Base-by-base conservation (phyloP, 2,113 vertebrate genomes). In the Acinonyx jubatus region DNA sequence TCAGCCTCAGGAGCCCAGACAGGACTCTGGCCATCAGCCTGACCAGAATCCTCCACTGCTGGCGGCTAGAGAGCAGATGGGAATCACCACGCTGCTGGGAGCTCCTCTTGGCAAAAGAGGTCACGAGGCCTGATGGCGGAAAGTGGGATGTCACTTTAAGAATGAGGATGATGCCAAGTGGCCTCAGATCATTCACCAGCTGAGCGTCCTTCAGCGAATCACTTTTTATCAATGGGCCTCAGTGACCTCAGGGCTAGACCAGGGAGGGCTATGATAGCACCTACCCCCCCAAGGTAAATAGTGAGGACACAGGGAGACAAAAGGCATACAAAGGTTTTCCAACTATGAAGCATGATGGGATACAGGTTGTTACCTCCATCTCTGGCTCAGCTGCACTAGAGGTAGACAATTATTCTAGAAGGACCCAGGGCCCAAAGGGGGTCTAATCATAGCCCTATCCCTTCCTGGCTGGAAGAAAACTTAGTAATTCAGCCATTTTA, bases 11-110 rank as follows among this genome's bases (percentile, higher is more conserved):
- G n/a, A 50, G 61, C 41, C 79, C 79, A 36, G 31, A 15, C 41
- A 79, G 50, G 5, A 1, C 36, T 52, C 11, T 1, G 33, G 31
- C 23, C 33, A 38, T 21, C 23, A 68, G 85, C 15, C 23, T 12
- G 21, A 12, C n/a, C 25, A 0, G 19, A 21, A 36, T 94, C 68
- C 91, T 76, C 50, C 57, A 33, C 1, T 4, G 25, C 7, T 0
- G 2, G n/a, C 3, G 7, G 88, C 41, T 2, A 25, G 38, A 11
- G 66, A 9, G 19, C 61, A 3, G 31, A 12, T 0, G 0, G 57
- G 16, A 2, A 12, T 29, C 50, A 29, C 16, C 9, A 31, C 2
- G 25, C 18, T 27, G 4, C 55, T 3, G 4, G 41, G 48, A 19
- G 21, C 15, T 5, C 18, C 50, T 41, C 8, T 9, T 41, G 18